A percentile compares a stretch with the other conserved stretches of the same genome.
phyloP scores from a whole-genome alignment of 2,888 invertebrate genomes.

The Cetonia aurata region DNA sequence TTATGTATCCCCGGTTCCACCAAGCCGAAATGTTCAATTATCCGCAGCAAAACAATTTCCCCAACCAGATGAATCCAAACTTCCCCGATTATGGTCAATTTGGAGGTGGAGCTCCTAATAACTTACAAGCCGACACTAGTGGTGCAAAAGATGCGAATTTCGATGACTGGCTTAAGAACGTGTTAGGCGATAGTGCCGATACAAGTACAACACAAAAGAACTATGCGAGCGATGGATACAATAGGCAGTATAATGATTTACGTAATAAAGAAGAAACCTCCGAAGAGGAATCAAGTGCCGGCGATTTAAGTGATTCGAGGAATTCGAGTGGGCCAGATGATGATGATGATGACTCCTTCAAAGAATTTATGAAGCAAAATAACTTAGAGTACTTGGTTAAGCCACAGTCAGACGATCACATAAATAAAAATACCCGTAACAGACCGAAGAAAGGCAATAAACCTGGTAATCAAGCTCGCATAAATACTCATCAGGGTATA shows the following conservation, averaged over 20 bases:
- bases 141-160: neutral
- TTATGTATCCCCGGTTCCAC: neutral
- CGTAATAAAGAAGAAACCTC: neutral
- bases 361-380: constrained; percentile 33
- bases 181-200: neutral
- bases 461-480: no score
- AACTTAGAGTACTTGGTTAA: constrained; percentile 30
- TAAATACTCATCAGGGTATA: no score
- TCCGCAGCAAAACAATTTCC: neutral
- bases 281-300: neutral
- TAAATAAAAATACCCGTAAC: no score
- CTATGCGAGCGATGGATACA: neutral
- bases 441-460: no score
- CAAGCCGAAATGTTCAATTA: no score
- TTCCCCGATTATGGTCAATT: neutral
- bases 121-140: neutral
- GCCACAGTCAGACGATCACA: no score
- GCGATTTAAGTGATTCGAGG: constrained; percentile 6
- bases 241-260: constrained; percentile 2
- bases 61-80: neutral
- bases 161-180: constrained; percentile 21
- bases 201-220: neutral
- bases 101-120: neutral
- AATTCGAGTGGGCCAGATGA: neutral
- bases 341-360: constrained; percentile 23